Conservation (phyloP, 2,888 invertebrate genomes). For the Tachystola acroxantha region DNA sequence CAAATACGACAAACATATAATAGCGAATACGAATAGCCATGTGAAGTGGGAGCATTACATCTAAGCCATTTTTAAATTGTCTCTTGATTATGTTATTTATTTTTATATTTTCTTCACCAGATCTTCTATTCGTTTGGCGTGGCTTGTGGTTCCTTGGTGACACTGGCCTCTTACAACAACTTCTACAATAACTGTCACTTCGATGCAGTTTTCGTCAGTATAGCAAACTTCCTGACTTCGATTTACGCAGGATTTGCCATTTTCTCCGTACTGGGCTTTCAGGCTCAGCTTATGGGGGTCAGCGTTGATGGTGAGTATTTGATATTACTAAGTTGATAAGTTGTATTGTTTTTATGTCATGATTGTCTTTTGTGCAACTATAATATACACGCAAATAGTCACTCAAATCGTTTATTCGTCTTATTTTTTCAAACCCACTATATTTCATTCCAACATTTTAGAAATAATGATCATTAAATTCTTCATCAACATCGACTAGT, state of each 20-base stretch:
- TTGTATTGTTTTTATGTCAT: not conserved
- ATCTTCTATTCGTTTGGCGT: slow-evolving; percentile 91
- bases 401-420: no score
- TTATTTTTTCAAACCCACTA: no score
- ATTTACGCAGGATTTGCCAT: slow-evolving; percentile 89
- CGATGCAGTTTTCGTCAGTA: slow-evolving; percentile 85
- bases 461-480: no score
- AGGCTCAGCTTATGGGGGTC: slow-evolving; percentile 81
- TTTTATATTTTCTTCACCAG: no score
- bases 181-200: slow-evolving; percentile 85
- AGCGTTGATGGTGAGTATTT: slow-evolving; percentile 71
- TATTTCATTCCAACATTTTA: no score
- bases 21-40: no score
- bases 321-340: not conserved
- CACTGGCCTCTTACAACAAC: slow-evolving; percentile 85
- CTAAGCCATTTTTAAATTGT: no score
- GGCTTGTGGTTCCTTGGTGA: slow-evolving; percentile 85
- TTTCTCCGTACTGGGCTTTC: slow-evolving; percentile 87
- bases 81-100: no score
- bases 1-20: no score
- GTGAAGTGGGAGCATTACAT: no score
- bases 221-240: slow-evolving; percentile 84
- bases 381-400: no score
- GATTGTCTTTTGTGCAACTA: not conserved
- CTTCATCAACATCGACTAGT: no score